Percentiles rank a stretch among this genome's conserved stretches.
These are phyloP conservation scores for Torymus tubicola DNA, from an alignment of 2,888 invertebrate genomes.

Conservation along the genomic window DNA sequence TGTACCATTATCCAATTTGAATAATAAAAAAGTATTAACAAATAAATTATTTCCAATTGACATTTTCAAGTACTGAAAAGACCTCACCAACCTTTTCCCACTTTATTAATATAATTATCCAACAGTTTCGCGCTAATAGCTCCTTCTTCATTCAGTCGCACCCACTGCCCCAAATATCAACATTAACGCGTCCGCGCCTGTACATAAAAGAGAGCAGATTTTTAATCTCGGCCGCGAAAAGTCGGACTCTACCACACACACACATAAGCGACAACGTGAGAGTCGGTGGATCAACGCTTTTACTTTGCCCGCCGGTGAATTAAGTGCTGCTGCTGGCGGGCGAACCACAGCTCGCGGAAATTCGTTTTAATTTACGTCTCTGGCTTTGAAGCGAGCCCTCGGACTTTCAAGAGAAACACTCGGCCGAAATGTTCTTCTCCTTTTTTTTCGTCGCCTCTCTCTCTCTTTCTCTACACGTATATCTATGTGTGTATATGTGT, in stretches of 20 bases:
- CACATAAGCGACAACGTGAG: neutral
- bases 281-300: constrained; percentile 27
- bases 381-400: constrained; percentile 35
- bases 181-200: neutral
- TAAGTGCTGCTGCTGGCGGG: constrained; percentile 17
- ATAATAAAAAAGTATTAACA: too few relatives aligned
- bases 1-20: too few relatives aligned
- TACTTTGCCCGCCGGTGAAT: constrained; percentile 29
- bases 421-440: neutral
- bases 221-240: constrained; percentile 26
- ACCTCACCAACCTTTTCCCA: too few relatives aligned
- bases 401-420: constrained; percentile 37
- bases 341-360: constrained; percentile 23
- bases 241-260: neutral
- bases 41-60: too few relatives aligned
- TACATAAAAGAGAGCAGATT: constrained; percentile 3
- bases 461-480: neutral
- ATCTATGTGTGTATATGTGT: neutral
- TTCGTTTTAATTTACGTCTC: constrained; percentile 45
- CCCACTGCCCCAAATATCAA: neutral
- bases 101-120: too few relatives aligned
- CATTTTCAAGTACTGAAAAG: too few relatives aligned
- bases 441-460: neutral
- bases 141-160: neutral
- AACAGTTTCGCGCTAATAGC: neutral